phyloP scores from a whole-genome alignment of 2,888 invertebrate species.

The Sesia apiformis region DNA sequence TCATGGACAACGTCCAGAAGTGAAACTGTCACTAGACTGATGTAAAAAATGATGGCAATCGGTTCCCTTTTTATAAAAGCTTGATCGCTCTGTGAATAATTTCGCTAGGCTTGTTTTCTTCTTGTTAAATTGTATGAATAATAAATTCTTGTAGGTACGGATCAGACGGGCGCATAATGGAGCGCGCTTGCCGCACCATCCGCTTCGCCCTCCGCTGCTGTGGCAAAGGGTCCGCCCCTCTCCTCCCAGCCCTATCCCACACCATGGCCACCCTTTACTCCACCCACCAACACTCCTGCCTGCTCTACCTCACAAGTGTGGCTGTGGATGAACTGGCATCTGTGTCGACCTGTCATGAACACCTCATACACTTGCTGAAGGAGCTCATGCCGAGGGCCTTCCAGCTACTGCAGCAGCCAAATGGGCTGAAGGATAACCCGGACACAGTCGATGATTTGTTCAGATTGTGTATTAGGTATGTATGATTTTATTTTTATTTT shows the following conservation, averaged over 20 bases:
- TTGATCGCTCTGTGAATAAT: too few species aligned
- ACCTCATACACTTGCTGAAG: constrained; percentile 87
- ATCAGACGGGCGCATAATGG: constrained; percentile 89
- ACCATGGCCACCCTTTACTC: constrained; percentile 74
- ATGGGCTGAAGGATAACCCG: constrained; percentile 92
- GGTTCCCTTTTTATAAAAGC: too few species aligned
- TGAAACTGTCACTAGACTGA: too few species aligned
- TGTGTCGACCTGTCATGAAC: constrained; percentile 71
- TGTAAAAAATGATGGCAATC: too few species aligned
- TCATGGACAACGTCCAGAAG: too few species aligned
- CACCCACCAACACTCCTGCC: constrained; percentile 89
- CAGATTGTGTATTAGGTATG: constrained; percentile 79
- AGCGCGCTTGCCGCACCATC: constrained; percentile 91
- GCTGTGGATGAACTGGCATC: constrained; percentile 85
- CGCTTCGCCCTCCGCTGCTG: constrained; percentile 93
- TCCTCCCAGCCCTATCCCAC: constrained; percentile 81
- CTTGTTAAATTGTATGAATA: too few species aligned
- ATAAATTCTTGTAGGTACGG: constrained; percentile 28
- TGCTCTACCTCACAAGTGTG: constrained; percentile 93
- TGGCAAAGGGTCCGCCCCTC: constrained; percentile 81
- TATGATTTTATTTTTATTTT: constrained; percentile 14
- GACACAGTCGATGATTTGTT: constrained; percentile 99
- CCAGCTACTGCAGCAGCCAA: constrained; percentile 82
- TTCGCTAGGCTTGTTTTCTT: too few species aligned
- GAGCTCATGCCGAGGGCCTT: constrained; percentile 89